Evolutionary conservation across 1,140 invertebrate genomes (phyloP).

Genomic region (Cephus cinctus): DNA sequence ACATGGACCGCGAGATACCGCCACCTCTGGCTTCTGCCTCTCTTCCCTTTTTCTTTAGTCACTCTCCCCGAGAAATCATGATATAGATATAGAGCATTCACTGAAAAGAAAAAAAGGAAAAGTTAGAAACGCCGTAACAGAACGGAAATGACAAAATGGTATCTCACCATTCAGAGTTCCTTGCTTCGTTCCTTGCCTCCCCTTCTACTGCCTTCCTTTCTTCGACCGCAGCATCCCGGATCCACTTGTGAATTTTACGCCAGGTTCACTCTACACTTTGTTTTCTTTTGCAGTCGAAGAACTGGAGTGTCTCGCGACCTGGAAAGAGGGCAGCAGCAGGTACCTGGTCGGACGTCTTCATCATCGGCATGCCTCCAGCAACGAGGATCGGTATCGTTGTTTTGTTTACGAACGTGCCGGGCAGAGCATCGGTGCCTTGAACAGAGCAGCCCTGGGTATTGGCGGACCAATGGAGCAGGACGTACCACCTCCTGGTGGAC

Average conservation of each 20-base stretch:
- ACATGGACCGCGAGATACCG: constrained; percentile 12
- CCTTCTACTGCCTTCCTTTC: no score
- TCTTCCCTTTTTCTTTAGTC: not conserved
- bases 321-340: constrained; percentile 85
- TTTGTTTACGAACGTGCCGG: constrained; percentile 84
- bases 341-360: constrained; percentile 80
- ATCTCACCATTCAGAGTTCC: no score
- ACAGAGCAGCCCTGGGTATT: constrained; percentile 39
- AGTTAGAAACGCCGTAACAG: not conserved
- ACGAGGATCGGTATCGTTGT: constrained; percentile 89
- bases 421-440: constrained; percentile 39
- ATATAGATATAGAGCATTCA: constrained; percentile 14
- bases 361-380: constrained; percentile 81
- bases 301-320: constrained; percentile 79
- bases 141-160: not conserved
- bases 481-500: constrained; percentile 34
- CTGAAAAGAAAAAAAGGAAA: constrained; percentile 17
- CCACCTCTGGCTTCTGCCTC: constrained; percentile 9
- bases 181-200: no score
- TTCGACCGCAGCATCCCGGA: no score
- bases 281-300: constrained; percentile 72
- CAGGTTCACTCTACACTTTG: no score
- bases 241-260: no score
- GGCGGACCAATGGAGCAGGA: constrained; percentile 46
- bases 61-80: constrained; percentile 8